A percentile compares a stretch with the other conserved stretches of the same genome.
Conservation (phyloP, 2,113 vertebrate species). For the Deroptyus accipitrinus region DNA sequence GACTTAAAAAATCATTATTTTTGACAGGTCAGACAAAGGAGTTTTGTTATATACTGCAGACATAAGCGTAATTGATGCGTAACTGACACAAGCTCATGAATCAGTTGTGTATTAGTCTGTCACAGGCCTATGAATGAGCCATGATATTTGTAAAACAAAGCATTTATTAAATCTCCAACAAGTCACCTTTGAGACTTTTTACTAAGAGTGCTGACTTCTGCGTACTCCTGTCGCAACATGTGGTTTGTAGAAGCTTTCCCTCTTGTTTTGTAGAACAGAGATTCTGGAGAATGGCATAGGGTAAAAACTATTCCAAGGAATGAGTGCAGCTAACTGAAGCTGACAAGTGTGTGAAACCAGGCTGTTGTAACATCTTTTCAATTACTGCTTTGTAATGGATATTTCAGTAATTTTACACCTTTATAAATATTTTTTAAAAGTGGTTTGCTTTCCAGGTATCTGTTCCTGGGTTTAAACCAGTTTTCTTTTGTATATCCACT, state of each 20-base stretch:
- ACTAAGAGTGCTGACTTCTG: background rate
- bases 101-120: background rate
- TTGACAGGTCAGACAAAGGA: background rate
- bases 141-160: background rate
- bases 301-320: background rate
- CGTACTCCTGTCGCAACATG: background rate
- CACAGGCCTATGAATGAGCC: background rate
- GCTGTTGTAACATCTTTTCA: background rate
- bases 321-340: background rate
- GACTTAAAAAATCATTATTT: background rate
- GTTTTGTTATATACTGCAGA: background rate
- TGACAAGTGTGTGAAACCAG: conserved; percentile 9
- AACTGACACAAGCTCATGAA: background rate
- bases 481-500: background rate
- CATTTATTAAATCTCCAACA: background rate
- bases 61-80: background rate
- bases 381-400: background rate
- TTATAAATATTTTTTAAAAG: background rate
- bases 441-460: background rate
- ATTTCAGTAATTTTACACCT: background rate
- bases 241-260: background rate
- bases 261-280: background rate
- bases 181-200: background rate
- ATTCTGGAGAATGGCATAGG: background rate
- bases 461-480: background rate